Percentiles rank a stretch among this genome's conserved stretches.
Conservation (phyloP, 1,140 invertebrate species). For the Metopolophium dirhodum region DNA sequence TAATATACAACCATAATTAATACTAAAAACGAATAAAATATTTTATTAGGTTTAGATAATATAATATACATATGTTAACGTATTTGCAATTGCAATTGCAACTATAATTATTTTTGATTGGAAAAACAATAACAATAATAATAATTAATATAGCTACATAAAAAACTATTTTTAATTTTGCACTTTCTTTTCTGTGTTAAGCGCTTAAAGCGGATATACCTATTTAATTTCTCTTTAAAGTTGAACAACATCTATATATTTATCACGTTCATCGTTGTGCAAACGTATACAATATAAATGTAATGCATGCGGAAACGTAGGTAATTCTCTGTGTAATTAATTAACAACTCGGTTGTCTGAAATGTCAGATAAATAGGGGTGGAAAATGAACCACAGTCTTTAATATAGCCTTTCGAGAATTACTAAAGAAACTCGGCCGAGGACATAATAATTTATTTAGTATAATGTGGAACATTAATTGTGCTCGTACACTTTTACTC, state of each 20-base stretch:
- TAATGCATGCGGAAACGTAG: not conserved
- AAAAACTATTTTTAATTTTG: not conserved
- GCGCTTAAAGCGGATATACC: not conserved
- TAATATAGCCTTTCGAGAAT: constrained; percentile 1
- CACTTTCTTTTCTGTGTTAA: not conserved
- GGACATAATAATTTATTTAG: constrained; percentile 9
- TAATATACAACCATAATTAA: too few relatives aligned
- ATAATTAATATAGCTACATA: not conserved
- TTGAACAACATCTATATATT: constrained; percentile 5
- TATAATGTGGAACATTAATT: not conserved
- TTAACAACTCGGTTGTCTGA: constrained; percentile 28
- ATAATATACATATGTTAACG: not conserved
- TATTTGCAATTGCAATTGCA: not conserved
- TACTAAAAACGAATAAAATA: not conserved
- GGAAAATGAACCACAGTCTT: constrained; percentile 39
- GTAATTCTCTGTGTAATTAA: constrained; percentile 25
- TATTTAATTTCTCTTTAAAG: constrained; percentile 17
- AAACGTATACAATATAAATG: not conserved
- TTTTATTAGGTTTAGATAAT: not conserved
- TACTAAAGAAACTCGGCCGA: not conserved
- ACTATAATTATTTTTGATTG: not conserved
- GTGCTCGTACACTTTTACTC: not conserved
- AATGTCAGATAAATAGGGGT: constrained; percentile 21
- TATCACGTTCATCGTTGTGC: not conserved
- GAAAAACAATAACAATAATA: not conserved